phyloP scores from a whole-genome alignment of 1,140 invertebrate genomes.

The Micrasema minimum region DNA sequence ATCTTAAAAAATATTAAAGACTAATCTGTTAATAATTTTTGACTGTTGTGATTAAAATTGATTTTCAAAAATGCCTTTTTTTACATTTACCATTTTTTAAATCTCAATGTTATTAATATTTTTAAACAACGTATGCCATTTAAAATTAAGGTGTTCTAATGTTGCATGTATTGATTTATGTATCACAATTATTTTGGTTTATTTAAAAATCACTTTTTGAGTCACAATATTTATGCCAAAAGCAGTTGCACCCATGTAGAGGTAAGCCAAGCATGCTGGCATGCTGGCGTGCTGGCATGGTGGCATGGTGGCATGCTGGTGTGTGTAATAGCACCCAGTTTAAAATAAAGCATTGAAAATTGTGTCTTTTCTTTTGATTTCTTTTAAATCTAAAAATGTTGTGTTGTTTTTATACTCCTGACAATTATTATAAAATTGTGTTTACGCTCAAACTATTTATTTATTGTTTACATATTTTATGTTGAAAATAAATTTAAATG shows the following conservation, averaged over 20 bases:
- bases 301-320: no score
- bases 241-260: neutral
- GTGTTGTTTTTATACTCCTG: constrained; percentile 16
- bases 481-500: no score
- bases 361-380: neutral
- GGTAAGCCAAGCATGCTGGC: constrained; percentile 20
- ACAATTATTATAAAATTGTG: neutral
- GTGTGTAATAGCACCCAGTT: constrained; percentile 4
- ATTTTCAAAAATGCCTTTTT: neutral
- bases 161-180: constrained; percentile 21
- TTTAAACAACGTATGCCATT: constrained; percentile 13
- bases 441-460: no score
- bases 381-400: neutral
- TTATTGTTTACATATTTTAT: no score
- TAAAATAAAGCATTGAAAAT: constrained; percentile 18
- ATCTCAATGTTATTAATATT: neutral
- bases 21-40: neutral
- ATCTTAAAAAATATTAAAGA: no score
- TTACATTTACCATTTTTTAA: neutral
- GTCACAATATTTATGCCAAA: neutral
- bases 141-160: constrained; percentile 12
- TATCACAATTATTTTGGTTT: neutral
- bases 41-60: neutral
- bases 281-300: neutral
- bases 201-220: neutral